Conservation (phyloP, 1,140 invertebrate species). For the Apis florea region DNA sequence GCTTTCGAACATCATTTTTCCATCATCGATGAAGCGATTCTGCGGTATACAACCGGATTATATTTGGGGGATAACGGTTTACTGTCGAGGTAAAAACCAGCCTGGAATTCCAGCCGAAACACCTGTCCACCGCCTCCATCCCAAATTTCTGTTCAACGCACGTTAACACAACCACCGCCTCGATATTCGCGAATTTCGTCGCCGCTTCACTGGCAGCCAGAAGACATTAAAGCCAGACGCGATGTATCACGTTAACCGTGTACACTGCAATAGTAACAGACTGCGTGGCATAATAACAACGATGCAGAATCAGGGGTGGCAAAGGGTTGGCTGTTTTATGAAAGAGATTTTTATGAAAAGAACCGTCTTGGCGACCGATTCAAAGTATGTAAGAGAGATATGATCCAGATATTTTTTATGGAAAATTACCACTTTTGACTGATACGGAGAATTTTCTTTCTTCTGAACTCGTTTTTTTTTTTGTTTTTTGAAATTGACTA, state of each 20-base stretch:
- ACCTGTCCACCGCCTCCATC: background rate
- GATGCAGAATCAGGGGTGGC: conserved; percentile 21
- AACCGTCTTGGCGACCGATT: no score
- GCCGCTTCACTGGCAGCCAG: background rate
- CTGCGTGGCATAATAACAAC: conserved; percentile 20
- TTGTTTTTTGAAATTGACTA: no score
- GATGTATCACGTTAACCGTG: conserved; percentile 2
- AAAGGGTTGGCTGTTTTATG: no score
- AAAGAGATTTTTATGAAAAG: no score
- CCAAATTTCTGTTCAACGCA: background rate
- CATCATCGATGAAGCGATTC: no score
- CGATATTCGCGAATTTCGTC: conserved; percentile 8
- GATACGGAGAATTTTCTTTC: no score
- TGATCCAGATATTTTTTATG: no score
- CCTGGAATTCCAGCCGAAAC: background rate
- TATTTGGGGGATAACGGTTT: background rate
- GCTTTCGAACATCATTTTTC: no score
- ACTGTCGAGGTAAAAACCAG: background rate
- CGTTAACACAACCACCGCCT: background rate
- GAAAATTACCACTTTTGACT: no score
- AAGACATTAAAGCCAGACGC: conserved; percentile 25
- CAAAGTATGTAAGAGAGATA: no score
- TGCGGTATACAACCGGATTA: no score
- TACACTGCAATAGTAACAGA: background rate
- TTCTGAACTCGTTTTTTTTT: no score